phyloP scores from a whole-genome alignment of 2,113 vertebrate genomes.

The Otus sunia region DNA sequence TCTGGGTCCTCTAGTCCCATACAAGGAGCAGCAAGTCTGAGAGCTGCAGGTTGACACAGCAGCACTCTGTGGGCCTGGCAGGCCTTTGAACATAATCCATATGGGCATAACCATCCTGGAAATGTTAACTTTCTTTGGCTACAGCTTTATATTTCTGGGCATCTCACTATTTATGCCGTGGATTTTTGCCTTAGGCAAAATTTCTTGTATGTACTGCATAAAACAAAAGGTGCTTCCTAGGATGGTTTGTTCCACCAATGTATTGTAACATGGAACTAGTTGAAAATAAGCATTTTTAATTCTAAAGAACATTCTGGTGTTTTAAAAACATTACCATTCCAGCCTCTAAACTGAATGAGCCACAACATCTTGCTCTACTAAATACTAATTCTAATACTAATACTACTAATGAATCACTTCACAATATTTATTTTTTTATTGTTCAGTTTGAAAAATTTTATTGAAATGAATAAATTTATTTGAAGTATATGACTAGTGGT shows the following conservation, averaged over 20 bases:
- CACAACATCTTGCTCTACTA: background rate
- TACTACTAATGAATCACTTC: background rate
- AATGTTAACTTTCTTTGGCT: background rate
- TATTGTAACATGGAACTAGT: background rate
- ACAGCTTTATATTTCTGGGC: background rate
- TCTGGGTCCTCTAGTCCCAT: rapidly evolving
- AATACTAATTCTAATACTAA: background rate
- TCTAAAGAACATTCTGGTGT: background rate
- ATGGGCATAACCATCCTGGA: background rate
- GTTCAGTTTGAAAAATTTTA: background rate
- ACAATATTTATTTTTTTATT: background rate
- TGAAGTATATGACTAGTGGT: background rate
- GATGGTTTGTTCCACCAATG: background rate
- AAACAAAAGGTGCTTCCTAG: background rate
- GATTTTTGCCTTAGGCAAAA: background rate
- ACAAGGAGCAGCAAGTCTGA: background rate
- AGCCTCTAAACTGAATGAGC: background rate
- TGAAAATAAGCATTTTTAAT: background rate
- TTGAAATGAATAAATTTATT: background rate
- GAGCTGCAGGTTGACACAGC: background rate
- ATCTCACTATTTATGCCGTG: background rate
- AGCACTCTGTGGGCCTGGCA: background rate
- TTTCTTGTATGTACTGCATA: background rate
- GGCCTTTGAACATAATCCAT: background rate
- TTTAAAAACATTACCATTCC: background rate